Conservation (phyloP, 2,113 vertebrate species). For the Poeciliopsis retropinna region DNA sequence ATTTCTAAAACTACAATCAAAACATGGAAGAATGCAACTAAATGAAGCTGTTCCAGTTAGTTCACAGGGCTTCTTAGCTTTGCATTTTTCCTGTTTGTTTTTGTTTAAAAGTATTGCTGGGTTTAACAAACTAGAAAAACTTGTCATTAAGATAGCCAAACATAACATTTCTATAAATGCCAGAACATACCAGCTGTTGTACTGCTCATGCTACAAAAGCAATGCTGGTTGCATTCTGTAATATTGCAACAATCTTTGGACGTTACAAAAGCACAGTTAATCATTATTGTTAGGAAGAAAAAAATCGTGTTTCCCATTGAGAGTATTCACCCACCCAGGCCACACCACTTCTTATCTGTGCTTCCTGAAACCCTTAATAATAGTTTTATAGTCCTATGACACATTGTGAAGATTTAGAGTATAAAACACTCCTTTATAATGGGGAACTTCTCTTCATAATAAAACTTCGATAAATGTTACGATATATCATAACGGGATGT, state of each 20-base stretch:
- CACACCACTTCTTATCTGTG: not conserved
- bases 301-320: not conserved
- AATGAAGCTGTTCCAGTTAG: not conserved
- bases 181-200: not conserved
- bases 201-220: not conserved
- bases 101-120: not conserved
- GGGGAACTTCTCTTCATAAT: too few relatives aligned
- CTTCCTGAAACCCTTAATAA: not conserved
- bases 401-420: not conserved
- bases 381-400: not conserved
- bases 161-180: not conserved
- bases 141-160: too few relatives aligned
- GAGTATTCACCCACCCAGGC: not conserved
- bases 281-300: not conserved
- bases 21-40: not conserved
- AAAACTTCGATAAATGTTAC: too few relatives aligned
- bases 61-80: not conserved
- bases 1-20: not conserved
- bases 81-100: not conserved
- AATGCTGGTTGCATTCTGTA: not conserved
- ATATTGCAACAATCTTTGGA: too few relatives aligned
- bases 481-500: too few relatives aligned
- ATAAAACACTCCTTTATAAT: not conserved
- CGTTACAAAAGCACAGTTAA: not conserved
- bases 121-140: not conserved